A percentile compares a stretch with the other conserved stretches of the same genome.
These are phyloP conservation scores for Ischnus inquisitorius DNA, from an alignment of 2,888 invertebrate genomes.

Conservation along the genomic window DNA sequence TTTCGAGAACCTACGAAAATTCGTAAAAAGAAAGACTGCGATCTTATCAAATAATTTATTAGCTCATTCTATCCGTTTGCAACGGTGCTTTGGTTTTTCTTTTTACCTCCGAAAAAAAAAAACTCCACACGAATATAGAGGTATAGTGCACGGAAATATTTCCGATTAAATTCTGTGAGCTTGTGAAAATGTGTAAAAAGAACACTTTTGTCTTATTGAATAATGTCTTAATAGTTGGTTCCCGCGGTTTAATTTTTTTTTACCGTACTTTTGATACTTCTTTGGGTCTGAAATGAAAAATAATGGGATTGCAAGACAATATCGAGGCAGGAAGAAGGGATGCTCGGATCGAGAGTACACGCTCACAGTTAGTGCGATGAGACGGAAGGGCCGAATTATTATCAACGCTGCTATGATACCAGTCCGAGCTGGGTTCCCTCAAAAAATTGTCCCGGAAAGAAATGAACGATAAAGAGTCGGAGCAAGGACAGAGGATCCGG, in stretches of 20 bases:
- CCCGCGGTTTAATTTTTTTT: no score
- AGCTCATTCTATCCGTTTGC: background rate
- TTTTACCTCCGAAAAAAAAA: no score
- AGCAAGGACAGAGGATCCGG: background rate
- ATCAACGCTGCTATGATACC: background rate
- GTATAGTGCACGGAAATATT: no score
- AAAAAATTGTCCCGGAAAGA: slow-evolving; percentile 43
- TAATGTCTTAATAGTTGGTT: no score
- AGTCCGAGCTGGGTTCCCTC: background rate
- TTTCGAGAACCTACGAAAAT: background rate
- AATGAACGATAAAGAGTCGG: slow-evolving; percentile 15
- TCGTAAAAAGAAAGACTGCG: background rate
- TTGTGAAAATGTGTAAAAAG: no score
- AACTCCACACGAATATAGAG: no score
- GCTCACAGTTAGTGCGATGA: slow-evolving; percentile 21
- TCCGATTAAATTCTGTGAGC: no score
- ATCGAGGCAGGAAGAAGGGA: background rate
- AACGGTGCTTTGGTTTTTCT: background rate
- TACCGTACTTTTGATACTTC: no score
- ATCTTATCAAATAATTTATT: background rate
- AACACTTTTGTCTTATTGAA: no score
- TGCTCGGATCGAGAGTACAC: background rate
- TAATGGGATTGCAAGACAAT: background rate
- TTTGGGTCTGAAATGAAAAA: background rate
- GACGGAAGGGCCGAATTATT: slow-evolving; percentile 50